Conservation (phyloP, 2,797 vertebrate genomes). For the Taenioides sp. region DNA sequence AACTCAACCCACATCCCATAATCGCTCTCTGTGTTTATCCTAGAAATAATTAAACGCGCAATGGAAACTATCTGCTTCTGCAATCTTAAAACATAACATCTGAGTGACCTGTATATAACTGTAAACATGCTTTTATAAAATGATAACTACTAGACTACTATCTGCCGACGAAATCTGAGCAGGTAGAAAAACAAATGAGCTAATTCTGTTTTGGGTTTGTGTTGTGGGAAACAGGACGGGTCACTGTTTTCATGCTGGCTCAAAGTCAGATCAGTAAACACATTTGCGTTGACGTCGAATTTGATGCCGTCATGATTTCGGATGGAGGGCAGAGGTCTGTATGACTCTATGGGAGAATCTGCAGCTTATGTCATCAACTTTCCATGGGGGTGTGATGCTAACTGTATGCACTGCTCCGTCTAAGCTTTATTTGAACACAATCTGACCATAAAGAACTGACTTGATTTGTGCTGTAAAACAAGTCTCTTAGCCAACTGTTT, state of each 20-base stretch:
- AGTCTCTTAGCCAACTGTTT: too few relatives aligned
- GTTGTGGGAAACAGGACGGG: neutral
- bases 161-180: neutral
- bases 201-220: constrained; percentile 29
- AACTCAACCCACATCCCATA: constrained; percentile 1
- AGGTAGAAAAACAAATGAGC: constrained; percentile 23
- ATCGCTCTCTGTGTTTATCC: constrained; percentile 32
- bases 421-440: too few relatives aligned
- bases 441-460: too few relatives aligned
- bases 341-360: too few relatives aligned
- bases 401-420: too few relatives aligned
- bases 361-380: too few relatives aligned
- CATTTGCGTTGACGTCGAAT: too few relatives aligned
- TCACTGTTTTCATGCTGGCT: neutral
- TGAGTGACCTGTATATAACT: neutral
- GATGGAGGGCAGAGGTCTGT: too few relatives aligned
- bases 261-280: constrained; percentile 12
- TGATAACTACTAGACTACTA: constrained; percentile 6
- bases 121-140: neutral
- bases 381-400: too few relatives aligned
- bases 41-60: constrained; percentile 38
- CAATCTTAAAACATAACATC: neutral
- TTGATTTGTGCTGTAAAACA: too few relatives aligned
- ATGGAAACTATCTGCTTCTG: constrained; percentile 20
- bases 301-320: too few relatives aligned